Conservation (phyloP, 2,888 invertebrate species). For the Polyploca ridens region DNA sequence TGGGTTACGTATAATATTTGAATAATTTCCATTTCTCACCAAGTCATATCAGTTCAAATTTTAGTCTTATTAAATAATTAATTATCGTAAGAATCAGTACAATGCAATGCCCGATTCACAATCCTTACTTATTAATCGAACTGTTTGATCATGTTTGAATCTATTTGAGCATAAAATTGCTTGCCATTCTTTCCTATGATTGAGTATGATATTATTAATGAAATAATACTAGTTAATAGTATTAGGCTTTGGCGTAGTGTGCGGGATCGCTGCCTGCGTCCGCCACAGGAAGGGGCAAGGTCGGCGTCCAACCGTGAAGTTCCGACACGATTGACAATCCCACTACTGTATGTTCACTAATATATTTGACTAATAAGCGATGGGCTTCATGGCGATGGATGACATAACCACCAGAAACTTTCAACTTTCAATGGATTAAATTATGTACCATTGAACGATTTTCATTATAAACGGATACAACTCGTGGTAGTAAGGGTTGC, state of each 20-base stretch:
- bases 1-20: background rate
- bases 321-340: slow-evolving; percentile 70
- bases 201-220: slow-evolving; percentile 5
- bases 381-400: no score
- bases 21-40: background rate
- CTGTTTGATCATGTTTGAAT: background rate
- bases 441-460: background rate
- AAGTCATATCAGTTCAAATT: background rate
- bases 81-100: background rate
- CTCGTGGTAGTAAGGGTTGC: background rate
- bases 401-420: background rate
- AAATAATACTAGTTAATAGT: slow-evolving; percentile 1
- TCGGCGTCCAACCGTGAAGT: slow-evolving; percentile 79
- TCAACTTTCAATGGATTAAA: background rate
- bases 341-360: slow-evolving; percentile 14
- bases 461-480: background rate
- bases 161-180: slow-evolving; percentile 7
- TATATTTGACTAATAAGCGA: background rate
- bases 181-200: background rate
- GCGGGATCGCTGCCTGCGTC: slow-evolving; percentile 49
- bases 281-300: slow-evolving; percentile 78
- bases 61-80: background rate
- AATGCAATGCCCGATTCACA: background rate
- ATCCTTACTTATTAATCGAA: background rate
- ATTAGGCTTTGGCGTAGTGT: slow-evolving; percentile 32